Conservation (phyloP, 2,797 vertebrate species). For the Naso thynnoides region DNA sequence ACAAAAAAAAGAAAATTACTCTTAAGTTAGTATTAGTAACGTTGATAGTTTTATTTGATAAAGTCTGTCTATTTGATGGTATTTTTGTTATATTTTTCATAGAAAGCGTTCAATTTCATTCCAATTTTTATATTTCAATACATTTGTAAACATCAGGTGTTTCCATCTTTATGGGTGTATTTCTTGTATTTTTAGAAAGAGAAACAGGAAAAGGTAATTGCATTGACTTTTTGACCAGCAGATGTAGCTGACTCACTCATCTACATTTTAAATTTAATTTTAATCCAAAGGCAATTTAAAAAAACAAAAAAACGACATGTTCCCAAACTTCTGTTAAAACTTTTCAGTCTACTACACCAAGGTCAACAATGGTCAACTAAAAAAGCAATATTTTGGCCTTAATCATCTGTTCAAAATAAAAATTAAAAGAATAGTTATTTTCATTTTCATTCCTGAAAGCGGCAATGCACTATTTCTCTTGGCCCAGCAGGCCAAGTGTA, state of each 20-base stretch:
- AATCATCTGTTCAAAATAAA: constrained; percentile 4
- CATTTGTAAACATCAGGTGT: background rate
- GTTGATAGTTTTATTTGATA: background rate
- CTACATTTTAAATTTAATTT: background rate
- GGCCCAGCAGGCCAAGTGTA: constrained; percentile 1
- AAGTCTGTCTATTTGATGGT: background rate
- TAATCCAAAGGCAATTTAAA: background rate
- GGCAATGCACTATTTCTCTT: background rate
- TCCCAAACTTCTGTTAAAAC: background rate
- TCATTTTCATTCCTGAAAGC: background rate
- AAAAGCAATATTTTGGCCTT: background rate
- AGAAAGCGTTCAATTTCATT: background rate
- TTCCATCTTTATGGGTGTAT: background rate
- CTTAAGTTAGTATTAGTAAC: too few relatives aligned
- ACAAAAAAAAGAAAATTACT: too few relatives aligned
- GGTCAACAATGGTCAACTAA: background rate
- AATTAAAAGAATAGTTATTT: constrained; percentile 11
- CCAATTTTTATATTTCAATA: too few relatives aligned
- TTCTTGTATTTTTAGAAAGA: background rate
- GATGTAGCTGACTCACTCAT: background rate
- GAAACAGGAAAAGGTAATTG: background rate
- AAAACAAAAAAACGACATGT: background rate
- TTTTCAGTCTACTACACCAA: background rate
- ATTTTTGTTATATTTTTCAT: background rate
- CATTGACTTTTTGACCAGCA: background rate